These are phyloP conservation scores for Drosophila subpulchrella DNA, from an alignment of 1,140 invertebrate genomes.

Conservation along the genomic window DNA sequence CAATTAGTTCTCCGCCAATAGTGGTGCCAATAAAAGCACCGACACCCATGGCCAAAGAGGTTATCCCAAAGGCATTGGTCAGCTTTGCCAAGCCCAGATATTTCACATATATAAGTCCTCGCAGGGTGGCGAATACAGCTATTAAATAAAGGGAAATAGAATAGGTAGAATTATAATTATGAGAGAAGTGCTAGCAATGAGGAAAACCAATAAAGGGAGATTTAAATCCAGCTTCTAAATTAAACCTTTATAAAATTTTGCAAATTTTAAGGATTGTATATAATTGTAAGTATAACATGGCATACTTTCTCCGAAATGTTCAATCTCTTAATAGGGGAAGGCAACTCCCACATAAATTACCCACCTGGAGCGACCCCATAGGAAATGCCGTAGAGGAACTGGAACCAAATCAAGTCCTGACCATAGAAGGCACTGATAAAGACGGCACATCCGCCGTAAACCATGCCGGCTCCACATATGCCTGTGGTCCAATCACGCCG, in stretches of 20 bases:
- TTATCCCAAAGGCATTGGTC: conserved; percentile 79
- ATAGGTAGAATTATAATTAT: not conserved
- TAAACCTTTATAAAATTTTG: too few species aligned
- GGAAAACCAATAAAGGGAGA: too few species aligned
- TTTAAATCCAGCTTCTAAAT: too few species aligned
- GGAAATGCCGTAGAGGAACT: conserved; percentile 90
- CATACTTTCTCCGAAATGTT: too few species aligned
- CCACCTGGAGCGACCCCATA: conserved; percentile 93
- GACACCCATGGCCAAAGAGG: conserved; percentile 68
- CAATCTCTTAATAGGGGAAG: too few species aligned
- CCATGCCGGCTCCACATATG: conserved; percentile 66
- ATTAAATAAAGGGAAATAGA: too few species aligned
- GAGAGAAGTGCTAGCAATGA: too few species aligned
- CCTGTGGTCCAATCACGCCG: conserved; percentile 43
- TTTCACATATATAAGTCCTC: conserved; percentile 72
- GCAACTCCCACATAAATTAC: not conserved
- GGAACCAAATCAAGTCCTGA: conserved; percentile 85
- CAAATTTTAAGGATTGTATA: too few species aligned
- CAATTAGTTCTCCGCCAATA: conserved; percentile 54
- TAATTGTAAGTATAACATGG: too few species aligned
- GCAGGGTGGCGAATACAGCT: conserved; percentile 73
- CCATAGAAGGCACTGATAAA: conserved; percentile 70
- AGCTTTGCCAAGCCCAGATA: conserved; percentile 72
- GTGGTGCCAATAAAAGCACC: conserved; percentile 73
- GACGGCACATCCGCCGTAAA: conserved; percentile 60